phyloP scores from a whole-genome alignment of 2,797 vertebrate species.

The Ctenopoma kingsleyae region DNA sequence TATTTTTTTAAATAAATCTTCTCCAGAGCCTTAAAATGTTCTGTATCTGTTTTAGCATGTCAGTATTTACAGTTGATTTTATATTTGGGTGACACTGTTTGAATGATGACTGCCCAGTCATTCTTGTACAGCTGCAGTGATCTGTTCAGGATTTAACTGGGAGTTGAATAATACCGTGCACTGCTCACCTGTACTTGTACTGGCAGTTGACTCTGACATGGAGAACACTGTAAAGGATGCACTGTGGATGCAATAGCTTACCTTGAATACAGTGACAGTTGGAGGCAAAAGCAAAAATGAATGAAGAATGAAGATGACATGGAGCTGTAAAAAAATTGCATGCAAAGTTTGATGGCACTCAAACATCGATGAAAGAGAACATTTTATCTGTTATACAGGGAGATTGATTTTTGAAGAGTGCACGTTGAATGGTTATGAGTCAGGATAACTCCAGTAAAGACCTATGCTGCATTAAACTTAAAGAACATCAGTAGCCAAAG shows the following conservation, averaged over 20 bases:
- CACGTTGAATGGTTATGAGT: slow-evolving; percentile 22
- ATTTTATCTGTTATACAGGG: slow-evolving; percentile 24
- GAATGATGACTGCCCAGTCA: too few relatives aligned
- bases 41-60: too few relatives aligned
- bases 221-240: background rate
- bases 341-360: background rate
- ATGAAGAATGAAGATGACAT: slow-evolving; percentile 5
- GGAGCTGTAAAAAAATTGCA: slow-evolving; percentile 6
- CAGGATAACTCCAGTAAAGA: slow-evolving; percentile 12
- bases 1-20: too few relatives aligned
- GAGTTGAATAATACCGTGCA: too few relatives aligned
- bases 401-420: slow-evolving; percentile 25
- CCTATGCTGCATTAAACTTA: slow-evolving; percentile 12
- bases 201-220: background rate
- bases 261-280: background rate
- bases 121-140: too few relatives aligned
- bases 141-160: too few relatives aligned
- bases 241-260: background rate
- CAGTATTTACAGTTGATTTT: too few relatives aligned
- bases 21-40: too few relatives aligned
- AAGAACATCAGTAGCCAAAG: slow-evolving; percentile 9
- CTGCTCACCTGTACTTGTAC: too few relatives aligned
- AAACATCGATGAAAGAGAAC: slow-evolving; percentile 8
- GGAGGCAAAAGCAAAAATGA: background rate
- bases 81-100: too few relatives aligned